Evolutionary conservation across 2,113 vertebrate species (phyloP).

Genomic region (Coryphaenoides rupestris): DNA sequence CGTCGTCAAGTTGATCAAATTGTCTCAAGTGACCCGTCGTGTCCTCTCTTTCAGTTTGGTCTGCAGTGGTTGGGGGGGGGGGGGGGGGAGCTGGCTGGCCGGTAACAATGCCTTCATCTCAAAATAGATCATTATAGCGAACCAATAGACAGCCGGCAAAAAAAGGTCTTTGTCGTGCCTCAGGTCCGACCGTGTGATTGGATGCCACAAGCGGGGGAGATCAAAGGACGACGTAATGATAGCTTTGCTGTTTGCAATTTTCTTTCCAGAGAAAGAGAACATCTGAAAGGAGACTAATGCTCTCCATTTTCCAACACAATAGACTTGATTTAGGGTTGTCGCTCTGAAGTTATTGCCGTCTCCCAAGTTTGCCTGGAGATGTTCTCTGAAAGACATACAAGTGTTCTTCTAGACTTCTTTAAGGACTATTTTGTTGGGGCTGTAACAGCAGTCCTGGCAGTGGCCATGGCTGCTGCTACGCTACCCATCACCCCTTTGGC

Average conservation of each 20-base stretch:
- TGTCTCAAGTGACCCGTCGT: not conserved
- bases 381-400: too few relatives aligned
- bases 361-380: too few relatives aligned
- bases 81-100: not conserved
- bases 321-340: too few relatives aligned
- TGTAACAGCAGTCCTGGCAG: too few relatives aligned
- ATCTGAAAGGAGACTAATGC: too few relatives aligned
- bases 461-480: conserved; percentile 15
- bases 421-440: too few relatives aligned
- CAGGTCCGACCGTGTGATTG: not conserved
- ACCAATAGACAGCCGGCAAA: not conserved
- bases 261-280: too few relatives aligned
- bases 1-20: conserved; percentile 1
- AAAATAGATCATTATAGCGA: not conserved
- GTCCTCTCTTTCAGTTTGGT: not conserved
- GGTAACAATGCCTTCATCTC: not conserved
- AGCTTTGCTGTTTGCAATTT: too few relatives aligned
- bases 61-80: not conserved
- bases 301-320: too few relatives aligned
- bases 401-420: too few relatives aligned
- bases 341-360: too few relatives aligned
- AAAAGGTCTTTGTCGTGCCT: not conserved
- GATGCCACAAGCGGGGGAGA: not conserved
- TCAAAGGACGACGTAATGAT: too few relatives aligned
- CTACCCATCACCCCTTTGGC: conserved; percentile 22